phyloP scores from a whole-genome alignment of 2,113 vertebrate genomes.

The Spermophilus dauricus region DNA sequence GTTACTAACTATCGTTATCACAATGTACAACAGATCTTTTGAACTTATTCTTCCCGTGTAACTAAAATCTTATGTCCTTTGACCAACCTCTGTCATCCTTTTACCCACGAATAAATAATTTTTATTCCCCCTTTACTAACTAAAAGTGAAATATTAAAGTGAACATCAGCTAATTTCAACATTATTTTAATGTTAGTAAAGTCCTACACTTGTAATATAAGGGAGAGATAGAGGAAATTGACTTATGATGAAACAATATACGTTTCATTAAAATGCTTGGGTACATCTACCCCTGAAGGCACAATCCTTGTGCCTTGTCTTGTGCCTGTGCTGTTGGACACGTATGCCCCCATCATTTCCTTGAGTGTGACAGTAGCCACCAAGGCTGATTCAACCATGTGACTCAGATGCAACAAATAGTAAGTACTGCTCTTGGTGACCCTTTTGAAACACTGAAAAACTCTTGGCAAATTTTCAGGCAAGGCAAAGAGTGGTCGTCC shows the following conservation, averaged over 20 bases:
- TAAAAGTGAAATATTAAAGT: conserved; percentile 11
- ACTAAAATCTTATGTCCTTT: neutral
- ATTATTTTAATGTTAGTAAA: neutral
- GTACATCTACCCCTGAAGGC: neutral
- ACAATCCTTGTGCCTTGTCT: no score
- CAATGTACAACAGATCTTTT: neutral
- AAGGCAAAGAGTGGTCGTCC: neutral
- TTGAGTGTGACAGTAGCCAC: neutral
- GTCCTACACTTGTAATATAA: neutral
- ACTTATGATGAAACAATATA: neutral
- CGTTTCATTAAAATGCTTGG: neutral
- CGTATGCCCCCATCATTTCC: fast-evolving
- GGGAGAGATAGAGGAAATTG: neutral
- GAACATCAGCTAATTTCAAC: neutral
- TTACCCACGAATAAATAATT: neutral
- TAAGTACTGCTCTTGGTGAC: neutral
- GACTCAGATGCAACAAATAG: neutral
- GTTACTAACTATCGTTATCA: neutral
- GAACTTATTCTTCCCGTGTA: neutral
- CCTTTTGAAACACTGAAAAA: neutral
- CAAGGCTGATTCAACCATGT: neutral
- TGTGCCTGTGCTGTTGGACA: no score
- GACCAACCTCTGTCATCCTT: neutral
- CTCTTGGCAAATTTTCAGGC: neutral
- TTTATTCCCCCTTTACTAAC: neutral